Base-by-base conservation (phyloP, 1,140 invertebrate genomes). In the Drosophila fuyamai region DNA sequence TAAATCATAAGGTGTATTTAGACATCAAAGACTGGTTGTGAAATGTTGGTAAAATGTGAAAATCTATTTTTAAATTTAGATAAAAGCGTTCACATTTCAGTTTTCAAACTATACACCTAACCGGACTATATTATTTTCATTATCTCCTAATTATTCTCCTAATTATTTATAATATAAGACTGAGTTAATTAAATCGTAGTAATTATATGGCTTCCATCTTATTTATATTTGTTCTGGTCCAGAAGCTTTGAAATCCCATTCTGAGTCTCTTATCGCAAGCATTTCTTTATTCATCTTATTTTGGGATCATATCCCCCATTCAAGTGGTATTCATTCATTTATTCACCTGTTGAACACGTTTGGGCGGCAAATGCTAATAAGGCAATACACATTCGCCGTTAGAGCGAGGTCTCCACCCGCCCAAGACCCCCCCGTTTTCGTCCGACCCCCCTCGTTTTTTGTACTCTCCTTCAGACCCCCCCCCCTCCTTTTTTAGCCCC, bases 341-440 rank as follows among this genome's bases (percentile, higher is more conserved):
- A 58, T 71, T 71, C 67, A 71, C 65, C 67, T 71, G 65, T 71
- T 71, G 65, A 41, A 38, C 65, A 47, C 66, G 41, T 58, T 58
- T 32, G 38, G 65, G 60, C 32, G 36, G 65, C 59, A 27, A 35
- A 41, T 40, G 41, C 51, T 80, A 76, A 76, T 76, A 76, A 76
- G 48, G 54, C 9, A 41, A 41, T 4, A 29, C 36, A 29, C 54
- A n/a, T 58, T 41, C 27, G 29, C 71, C 53, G 71, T 75, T 75
- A 75, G 48, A 70, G 18, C 32, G 13, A 48, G 13, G 43, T 18
- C 18, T 65, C 29, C 38, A 35, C 18, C 46, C 23, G 35, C 18
- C 9, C 8, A 10, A 12, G 29, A 6, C 13, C 18, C 13, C 38
- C 32, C 8, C n/a, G n/a, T 7, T 12, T 14, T 41, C 27, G 13